Percentiles rank a stretch among this genome's conserved stretches.
Conservation (phyloP, 2,888 invertebrate species). For the Apoda limacodes region DNA sequence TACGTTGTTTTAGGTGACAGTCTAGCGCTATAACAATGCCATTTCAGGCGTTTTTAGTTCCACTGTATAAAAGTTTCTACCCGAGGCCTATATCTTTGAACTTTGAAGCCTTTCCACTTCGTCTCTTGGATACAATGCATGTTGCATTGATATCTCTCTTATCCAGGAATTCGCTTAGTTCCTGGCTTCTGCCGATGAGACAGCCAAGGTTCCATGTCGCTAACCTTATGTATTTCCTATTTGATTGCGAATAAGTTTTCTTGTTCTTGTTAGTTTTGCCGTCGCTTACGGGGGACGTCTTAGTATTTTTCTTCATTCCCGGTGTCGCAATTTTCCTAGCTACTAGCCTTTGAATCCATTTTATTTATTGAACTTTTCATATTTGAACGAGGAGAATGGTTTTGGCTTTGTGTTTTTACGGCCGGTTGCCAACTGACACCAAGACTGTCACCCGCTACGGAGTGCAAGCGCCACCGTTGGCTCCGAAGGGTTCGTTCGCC, state of each 20-base stretch:
- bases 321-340: conserved; percentile 8
- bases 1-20: conserved; percentile 8
- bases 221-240: no score
- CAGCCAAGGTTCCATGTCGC: no score
- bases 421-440: conserved; percentile 5
- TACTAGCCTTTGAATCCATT: conserved; percentile 7
- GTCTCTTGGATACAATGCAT: no score
- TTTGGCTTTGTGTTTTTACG: conserved; percentile 14
- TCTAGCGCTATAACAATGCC: conserved; percentile 13
- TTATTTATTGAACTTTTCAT: conserved; percentile 2
- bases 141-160: no score
- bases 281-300: conserved; percentile 14
- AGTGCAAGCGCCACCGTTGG: conserved; percentile 13
- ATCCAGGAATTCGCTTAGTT: conserved; percentile 3
- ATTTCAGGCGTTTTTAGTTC: conserved; percentile 6
- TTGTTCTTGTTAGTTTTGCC: conserved; percentile 4
- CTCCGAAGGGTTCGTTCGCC: conserved; percentile 8
- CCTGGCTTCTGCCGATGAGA: conserved; percentile 1
- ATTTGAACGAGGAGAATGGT: conserved; percentile 3
- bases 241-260: no score
- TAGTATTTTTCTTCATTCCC: conserved; percentile 5
- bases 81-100: conserved; percentile 2
- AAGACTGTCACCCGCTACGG: no score
- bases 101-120: conserved; percentile 1
- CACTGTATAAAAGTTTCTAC: conserved; percentile 2